A percentile compares a stretch with the other conserved stretches of the same genome.
Conservation (phyloP, 2,888 invertebrate species). For the Invenusta paracnida region DNA sequence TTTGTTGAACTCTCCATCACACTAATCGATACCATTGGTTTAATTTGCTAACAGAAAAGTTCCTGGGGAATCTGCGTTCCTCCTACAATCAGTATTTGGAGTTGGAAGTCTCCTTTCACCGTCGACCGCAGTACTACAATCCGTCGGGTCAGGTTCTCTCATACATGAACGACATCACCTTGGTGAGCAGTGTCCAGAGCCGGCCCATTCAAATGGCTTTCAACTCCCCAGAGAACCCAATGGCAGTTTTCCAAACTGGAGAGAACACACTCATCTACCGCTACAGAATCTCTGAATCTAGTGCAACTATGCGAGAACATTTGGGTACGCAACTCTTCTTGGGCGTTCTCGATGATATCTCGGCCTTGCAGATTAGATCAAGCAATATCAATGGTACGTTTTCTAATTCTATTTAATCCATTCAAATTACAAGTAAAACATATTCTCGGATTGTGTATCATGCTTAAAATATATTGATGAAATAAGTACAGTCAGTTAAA, state of each 20-base stretch:
- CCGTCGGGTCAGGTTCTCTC: background rate
- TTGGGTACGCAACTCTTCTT: background rate
- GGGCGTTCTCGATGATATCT: background rate
- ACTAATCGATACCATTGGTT: too few relatives aligned
- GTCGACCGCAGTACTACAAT: too few relatives aligned
- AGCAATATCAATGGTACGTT: slow-evolving; percentile 14
- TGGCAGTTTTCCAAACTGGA: background rate
- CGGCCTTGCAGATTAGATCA: slow-evolving; percentile 8
- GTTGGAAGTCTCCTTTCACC: slow-evolving; percentile 11
- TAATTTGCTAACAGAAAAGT: slow-evolving; percentile 30
- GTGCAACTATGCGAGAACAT: background rate
- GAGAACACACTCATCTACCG: background rate
- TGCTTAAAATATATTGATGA: too few relatives aligned
- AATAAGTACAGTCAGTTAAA: too few relatives aligned
- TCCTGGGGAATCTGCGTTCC: background rate
- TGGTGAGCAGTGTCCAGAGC: background rate
- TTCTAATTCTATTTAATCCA: too few relatives aligned
- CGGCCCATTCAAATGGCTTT: background rate
- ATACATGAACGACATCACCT: background rate
- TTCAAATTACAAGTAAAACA: background rate
- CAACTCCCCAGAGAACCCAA: background rate
- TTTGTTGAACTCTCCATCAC: too few relatives aligned
- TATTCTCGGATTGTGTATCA: too few relatives aligned
- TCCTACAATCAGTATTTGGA: slow-evolving; percentile 24
- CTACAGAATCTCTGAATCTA: slow-evolving; percentile 17